A percentile compares a stretch with the other conserved stretches of the same genome.
These are phyloP conservation scores for Aleiodes alternator DNA, from an alignment of 2,888 invertebrate species.

Conservation along the genomic window DNA sequence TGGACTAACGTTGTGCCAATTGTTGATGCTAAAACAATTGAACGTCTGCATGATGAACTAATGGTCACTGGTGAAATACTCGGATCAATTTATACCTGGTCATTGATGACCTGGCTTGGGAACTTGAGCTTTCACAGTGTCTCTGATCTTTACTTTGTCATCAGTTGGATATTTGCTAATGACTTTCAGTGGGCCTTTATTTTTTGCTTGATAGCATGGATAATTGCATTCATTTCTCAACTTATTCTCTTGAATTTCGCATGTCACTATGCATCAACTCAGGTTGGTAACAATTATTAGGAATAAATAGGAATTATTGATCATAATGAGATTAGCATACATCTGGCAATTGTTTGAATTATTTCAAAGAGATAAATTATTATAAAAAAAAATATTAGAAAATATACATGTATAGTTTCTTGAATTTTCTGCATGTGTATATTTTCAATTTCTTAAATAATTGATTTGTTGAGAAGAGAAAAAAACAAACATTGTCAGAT, in stretches of 20 bases:
- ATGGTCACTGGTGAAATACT: conserved; percentile 63
- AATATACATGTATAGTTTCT: too few relatives aligned
- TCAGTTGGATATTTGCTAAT: conserved; percentile 51
- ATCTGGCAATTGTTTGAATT: too few relatives aligned
- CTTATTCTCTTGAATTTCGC: conserved; percentile 61
- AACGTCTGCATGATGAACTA: conserved; percentile 64
- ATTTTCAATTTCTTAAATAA: too few relatives aligned
- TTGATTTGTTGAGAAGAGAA: too few relatives aligned
- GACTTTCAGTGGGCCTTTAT: conserved; percentile 38
- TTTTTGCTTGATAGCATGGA: conserved; percentile 62
- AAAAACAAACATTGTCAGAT: too few relatives aligned
- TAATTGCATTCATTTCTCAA: conserved; percentile 59
- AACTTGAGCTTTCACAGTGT: conserved; percentile 66
- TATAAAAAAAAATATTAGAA: too few relatives aligned
- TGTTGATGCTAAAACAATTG: conserved; percentile 54
- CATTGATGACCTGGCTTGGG: conserved; percentile 66
- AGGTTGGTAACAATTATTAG: conserved; percentile 58
- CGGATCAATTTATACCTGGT: conserved; percentile 62
- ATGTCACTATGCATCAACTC: conserved; percentile 62
- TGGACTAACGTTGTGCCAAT: conserved; percentile 42
- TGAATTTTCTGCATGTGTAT: too few relatives aligned
- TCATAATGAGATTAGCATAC: too few relatives aligned
- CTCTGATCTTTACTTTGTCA: conserved; percentile 64
- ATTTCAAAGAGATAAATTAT: too few relatives aligned
- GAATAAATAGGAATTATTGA: too few relatives aligned